These are phyloP conservation scores for Chlorocebus sabaeus DNA, from an alignment of 2,113 vertebrate species.

Conservation along the genomic window DNA sequence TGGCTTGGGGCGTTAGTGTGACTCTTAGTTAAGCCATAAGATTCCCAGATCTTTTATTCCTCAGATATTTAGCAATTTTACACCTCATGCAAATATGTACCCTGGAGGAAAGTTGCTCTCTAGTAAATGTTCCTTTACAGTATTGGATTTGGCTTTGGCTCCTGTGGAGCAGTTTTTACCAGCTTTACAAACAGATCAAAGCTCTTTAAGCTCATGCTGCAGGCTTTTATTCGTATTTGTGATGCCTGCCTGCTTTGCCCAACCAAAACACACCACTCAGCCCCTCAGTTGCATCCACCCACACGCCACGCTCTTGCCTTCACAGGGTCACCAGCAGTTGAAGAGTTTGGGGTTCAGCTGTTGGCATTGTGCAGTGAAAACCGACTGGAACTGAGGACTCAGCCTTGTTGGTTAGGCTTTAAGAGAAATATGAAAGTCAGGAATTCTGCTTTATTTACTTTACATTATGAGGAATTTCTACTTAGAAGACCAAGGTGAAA, in stretches of 20 bases:
- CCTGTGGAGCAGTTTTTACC: neutral
- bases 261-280: neutral
- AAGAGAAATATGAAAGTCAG: neutral
- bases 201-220: neutral
- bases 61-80: slow-evolving; percentile 13
- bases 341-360: neutral
- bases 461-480: neutral
- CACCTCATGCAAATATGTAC: neutral
- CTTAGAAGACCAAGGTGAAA: neutral
- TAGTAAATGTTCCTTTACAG: neutral
- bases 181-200: neutral
- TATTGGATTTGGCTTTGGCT: slow-evolving; percentile 4
- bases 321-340: fast-evolving
- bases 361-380: neutral
- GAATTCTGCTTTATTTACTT: neutral
- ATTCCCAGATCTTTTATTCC: neutral
- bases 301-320: neutral
- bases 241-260: neutral
- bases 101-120: neutral
- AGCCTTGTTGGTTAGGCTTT: neutral
- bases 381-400: neutral
- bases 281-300: neutral
- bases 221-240: neutral
- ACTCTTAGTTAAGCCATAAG: neutral
- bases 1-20: neutral